phyloP scores from a whole-genome alignment of 2,888 invertebrate genomes.

The Ennomos quercinarius region DNA sequence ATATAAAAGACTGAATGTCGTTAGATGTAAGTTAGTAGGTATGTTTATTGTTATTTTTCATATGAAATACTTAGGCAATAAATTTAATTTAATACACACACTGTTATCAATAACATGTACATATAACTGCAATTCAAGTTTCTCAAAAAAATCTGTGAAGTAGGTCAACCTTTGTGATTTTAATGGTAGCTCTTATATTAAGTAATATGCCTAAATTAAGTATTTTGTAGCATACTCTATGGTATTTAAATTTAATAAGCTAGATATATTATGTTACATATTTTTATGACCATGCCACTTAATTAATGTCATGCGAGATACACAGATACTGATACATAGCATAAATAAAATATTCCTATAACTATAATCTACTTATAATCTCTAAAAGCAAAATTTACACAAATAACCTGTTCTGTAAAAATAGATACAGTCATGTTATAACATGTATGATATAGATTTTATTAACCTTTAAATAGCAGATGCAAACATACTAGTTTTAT shows the following conservation, averaged over 20 bases:
- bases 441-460: no score
- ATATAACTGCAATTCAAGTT: slow-evolving; percentile 14
- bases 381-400: no score
- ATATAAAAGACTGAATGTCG: slow-evolving; percentile 84
- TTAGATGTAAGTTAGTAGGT: slow-evolving; percentile 65
- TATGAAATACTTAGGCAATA: slow-evolving; percentile 58
- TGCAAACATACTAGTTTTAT: no score
- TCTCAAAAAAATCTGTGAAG: slow-evolving; percentile 30
- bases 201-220: slow-evolving; percentile 30
- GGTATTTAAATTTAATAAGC: slow-evolving; percentile 18
- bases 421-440: no score
- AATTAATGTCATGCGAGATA: not conserved
- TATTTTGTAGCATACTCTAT: slow-evolving; percentile 19
- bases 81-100: slow-evolving; percentile 44
- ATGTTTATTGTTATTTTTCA: slow-evolving; percentile 70
- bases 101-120: slow-evolving; percentile 23
- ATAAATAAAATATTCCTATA: not conserved
- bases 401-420: no score
- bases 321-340: not conserved
- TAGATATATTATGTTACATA: slow-evolving; percentile 9
- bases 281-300: slow-evolving; percentile 1
- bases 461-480: no score
- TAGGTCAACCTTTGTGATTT: slow-evolving; percentile 51
- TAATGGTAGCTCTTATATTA: slow-evolving; percentile 52
- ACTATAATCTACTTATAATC: not conserved